Evolutionary conservation across 2,113 vertebrate genomes (phyloP).

Genomic region (Pseudonaja textilis): DNA sequence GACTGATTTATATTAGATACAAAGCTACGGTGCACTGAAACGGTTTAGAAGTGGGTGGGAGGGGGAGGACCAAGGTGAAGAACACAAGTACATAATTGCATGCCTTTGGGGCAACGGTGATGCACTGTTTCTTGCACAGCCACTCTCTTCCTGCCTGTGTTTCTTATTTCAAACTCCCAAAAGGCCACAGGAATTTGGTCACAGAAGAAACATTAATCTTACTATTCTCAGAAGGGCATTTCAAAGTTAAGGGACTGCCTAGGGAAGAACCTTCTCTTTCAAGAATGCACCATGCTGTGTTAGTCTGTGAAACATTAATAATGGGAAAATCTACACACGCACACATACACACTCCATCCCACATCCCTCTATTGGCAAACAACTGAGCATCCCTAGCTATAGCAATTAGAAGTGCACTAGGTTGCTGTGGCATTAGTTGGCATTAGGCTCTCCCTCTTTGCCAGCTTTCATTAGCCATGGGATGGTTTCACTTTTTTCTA

Average conservation of each 20-base stretch:
- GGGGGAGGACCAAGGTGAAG: background rate
- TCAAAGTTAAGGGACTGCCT: background rate
- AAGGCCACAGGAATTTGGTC: background rate
- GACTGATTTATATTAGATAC: background rate
- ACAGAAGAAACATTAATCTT: background rate
- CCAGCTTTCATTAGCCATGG: background rate
- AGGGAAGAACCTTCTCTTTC: background rate
- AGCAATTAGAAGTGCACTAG: background rate
- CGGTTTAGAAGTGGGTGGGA: background rate
- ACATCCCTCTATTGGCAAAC: background rate
- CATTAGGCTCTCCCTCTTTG: background rate
- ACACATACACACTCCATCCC: background rate
- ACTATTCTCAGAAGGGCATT: background rate
- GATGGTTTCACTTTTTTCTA: background rate
- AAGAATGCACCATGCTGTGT: background rate
- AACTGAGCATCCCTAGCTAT: background rate
- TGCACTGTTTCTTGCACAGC: background rate
- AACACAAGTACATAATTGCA: background rate
- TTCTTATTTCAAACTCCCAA: background rate
- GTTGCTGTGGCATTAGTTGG: background rate
- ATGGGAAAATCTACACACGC: background rate
- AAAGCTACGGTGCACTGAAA: background rate
- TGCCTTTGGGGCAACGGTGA: background rate
- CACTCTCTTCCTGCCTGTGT: background rate
- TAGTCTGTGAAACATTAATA: background rate